phyloP scores from a whole-genome alignment of 2,113 vertebrate genomes.

The Nyctereutes procyonoides region DNA sequence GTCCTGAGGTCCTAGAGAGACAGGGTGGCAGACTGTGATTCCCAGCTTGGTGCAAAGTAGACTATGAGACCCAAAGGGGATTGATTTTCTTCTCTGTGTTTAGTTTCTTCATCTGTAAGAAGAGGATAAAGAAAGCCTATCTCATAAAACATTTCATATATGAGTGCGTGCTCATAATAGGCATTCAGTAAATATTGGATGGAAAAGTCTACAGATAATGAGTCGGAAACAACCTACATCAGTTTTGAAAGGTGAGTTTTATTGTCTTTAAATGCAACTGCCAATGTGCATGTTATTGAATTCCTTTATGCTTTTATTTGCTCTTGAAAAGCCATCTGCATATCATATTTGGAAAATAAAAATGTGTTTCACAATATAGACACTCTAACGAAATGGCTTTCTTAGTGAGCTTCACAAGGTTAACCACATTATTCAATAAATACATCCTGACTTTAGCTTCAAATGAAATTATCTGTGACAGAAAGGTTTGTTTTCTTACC shows the following conservation, averaged over 20 bases:
- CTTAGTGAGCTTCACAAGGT: background rate
- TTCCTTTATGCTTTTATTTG: background rate
- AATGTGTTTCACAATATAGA: background rate
- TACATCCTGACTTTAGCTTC: background rate
- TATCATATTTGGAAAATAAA: background rate
- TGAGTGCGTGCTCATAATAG: background rate
- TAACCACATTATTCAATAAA: background rate
- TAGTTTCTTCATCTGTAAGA: background rate
- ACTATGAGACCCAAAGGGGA: background rate
- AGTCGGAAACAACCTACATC: background rate
- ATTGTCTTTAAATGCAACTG: background rate
- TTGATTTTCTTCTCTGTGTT: background rate
- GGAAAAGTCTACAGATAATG: background rate
- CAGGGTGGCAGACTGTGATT: background rate
- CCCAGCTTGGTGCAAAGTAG: background rate
- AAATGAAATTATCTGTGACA: background rate
- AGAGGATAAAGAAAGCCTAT: background rate
- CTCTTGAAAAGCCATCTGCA: background rate
- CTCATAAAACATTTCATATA: background rate
- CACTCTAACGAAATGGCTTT: background rate
- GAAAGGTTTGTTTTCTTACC: background rate
- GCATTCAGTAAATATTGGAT: background rate
- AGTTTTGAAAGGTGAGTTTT: slow-evolving; percentile 4
- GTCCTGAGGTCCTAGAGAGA: background rate
- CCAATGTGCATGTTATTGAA: background rate